Evolutionary conservation across 2,113 vertebrate species (phyloP).

Genomic region (Rhodinocichla rosea): DNA sequence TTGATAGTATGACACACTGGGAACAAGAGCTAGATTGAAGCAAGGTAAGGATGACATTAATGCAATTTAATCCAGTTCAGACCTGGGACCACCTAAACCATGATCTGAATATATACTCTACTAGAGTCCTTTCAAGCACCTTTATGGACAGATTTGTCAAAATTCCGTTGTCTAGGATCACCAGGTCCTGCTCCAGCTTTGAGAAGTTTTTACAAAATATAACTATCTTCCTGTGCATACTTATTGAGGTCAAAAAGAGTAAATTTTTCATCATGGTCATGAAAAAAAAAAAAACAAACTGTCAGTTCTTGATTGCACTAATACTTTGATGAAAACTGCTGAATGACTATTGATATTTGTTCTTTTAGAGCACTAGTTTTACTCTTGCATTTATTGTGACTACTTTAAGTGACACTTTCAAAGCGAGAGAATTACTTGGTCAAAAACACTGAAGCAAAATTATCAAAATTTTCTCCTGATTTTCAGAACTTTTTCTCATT

Average conservation of each 20-base stretch:
- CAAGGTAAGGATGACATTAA: neutral
- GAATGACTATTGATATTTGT: neutral
- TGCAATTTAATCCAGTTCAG: neutral
- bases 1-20: neutral
- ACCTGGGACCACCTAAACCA: neutral
- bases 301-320: neutral
- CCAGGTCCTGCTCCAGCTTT: neutral
- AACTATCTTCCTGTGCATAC: neutral
- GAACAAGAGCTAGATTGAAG: neutral
- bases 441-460: neutral
- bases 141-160: neutral
- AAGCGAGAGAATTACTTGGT: neutral
- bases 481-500: neutral
- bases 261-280: neutral
- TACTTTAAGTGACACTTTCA: neutral
- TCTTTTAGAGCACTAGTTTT: neutral
- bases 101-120: neutral
- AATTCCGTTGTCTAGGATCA: neutral
- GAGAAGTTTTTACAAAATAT: neutral
- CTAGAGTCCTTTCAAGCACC: neutral
- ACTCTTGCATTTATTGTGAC: neutral
- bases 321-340: neutral
- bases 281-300: neutral
- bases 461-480: neutral
- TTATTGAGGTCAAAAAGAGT: neutral